Conservation (phyloP, 2,888 invertebrate species). For the Ypsolopha scabrella region DNA sequence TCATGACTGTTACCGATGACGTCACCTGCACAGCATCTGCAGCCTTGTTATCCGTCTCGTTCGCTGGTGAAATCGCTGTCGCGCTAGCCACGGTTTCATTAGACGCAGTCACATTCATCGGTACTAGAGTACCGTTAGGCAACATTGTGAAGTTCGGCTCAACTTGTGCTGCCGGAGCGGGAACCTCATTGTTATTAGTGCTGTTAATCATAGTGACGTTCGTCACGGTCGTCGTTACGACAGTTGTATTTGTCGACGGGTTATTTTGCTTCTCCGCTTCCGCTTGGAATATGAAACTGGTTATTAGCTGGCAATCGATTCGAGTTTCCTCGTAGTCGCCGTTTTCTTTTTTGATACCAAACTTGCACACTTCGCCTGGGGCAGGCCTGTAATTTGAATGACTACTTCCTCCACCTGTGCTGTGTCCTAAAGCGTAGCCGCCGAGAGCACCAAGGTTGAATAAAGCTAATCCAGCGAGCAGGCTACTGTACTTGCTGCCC, state of each 20-base stretch:
- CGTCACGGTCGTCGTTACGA: slow-evolving; percentile 37
- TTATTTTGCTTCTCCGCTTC: slow-evolving; percentile 16
- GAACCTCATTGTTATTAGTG: slow-evolving; percentile 15
- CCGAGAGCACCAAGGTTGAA: slow-evolving; percentile 51
- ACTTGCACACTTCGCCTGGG: slow-evolving; percentile 51
- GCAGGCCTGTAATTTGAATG: slow-evolving; percentile 27
- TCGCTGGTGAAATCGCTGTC: slow-evolving; percentile 20
- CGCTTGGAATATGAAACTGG: slow-evolving; percentile 46
- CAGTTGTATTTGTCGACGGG: slow-evolving; percentile 25
- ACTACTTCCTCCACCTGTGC: slow-evolving; percentile 16
- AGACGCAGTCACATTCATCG: slow-evolving; percentile 22
- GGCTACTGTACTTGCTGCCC: slow-evolving; percentile 52
- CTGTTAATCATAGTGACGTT: slow-evolving; percentile 42
- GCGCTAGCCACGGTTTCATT: background rate
- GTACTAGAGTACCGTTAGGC: slow-evolving; percentile 46
- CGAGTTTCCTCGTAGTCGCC: slow-evolving; percentile 54
- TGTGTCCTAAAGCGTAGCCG: slow-evolving; percentile 14
- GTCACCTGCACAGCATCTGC: slow-evolving; percentile 10
- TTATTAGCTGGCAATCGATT: slow-evolving; percentile 52
- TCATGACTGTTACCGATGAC: slow-evolving; percentile 31
- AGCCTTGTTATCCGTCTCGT: slow-evolving; percentile 13
- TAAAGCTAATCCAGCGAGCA: slow-evolving; percentile 48
- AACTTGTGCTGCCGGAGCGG: slow-evolving; percentile 11
- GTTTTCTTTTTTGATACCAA: slow-evolving; percentile 47
- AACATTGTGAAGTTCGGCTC: slow-evolving; percentile 27